phyloP scores from a whole-genome alignment of 2,113 vertebrate species.

The Heterocephalus glaber region DNA sequence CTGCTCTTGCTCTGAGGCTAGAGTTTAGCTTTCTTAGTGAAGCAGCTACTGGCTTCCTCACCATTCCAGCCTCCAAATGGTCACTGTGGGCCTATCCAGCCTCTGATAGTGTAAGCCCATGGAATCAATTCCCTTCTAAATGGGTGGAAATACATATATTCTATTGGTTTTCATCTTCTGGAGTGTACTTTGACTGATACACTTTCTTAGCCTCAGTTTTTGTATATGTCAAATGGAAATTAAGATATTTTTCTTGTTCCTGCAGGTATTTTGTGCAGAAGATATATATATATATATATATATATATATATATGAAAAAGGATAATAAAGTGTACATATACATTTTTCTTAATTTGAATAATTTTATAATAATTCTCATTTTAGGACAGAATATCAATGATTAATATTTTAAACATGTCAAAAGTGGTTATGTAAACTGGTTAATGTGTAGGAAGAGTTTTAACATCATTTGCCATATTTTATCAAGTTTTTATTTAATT shows the following conservation, averaged over 20 bases:
- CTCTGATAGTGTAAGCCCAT: too few species aligned
- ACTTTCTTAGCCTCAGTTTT: background rate
- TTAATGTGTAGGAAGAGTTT: background rate
- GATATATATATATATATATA: background rate
- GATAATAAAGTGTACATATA: background rate
- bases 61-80: too few species aligned
- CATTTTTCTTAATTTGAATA: background rate
- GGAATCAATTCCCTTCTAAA: background rate
- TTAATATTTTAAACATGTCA: background rate
- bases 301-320: background rate
- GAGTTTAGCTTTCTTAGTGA: background rate
- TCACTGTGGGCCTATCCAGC: background rate
- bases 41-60: background rate
- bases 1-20: background rate
- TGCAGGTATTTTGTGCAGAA: background rate
- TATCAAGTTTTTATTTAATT: slow-evolving; percentile 51
- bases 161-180: background rate
- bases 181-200: background rate
- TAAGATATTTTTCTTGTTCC: background rate
- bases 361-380: background rate
- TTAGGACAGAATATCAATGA: background rate
- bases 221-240: background rate
- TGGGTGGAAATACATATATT: background rate
- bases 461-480: slow-evolving; percentile 39
- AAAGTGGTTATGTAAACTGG: background rate